Base-by-base conservation (phyloP, 1,140 invertebrate species). In the Euborellia annulipes region DNA sequence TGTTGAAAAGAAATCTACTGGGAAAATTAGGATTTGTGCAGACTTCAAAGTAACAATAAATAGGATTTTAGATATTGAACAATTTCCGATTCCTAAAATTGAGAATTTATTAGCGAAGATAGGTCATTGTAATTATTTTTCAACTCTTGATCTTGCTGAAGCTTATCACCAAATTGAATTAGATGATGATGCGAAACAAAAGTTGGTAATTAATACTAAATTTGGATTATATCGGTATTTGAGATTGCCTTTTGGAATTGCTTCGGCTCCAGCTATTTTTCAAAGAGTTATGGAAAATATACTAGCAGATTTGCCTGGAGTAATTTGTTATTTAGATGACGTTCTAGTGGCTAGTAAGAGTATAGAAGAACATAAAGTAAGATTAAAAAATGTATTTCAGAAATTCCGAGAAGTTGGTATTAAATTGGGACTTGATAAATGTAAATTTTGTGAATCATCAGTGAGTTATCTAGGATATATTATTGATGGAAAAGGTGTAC, bases 251-350 rank as follows among this genome's bases (percentile, higher is more conserved):
- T 62, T 58, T 45, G 59, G 60, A 3, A 47, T 62, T 17, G 27
- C 48, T 16, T 47, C 50, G 11, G 51, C 53, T 14, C 61, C 62
- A n/a, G 60, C 59, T 11, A 62, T 60, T 43, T 67, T 66, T 50
- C 62, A 65, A 49, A 49, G 53, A 27, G 55, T 57, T 3, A 66
- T 69, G 45, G 58, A 64, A 43, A 39, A 56, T 3, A 39, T 59
- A 21, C 41, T 67, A 16, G 7, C 45, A 18, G 58, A 54, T 51
- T 44, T 53, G 36, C 34, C 39, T 40, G n/a, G n/a, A 11, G 46
- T 48, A 23, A 36, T 55, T 14, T 41, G n/a, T 30, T 55, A 50
- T 53, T 51, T 62, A 2, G 64, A 65, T 51, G 63, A 66, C 45
- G 55, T 65, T 21, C 47, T 61, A 7, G 46, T 60, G 13, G 52